Evolutionary conservation across 2,888 invertebrate species (phyloP), one percentile per base, ranked within the genome.

Genomic region (Iphiclides podalirius): DNA sequence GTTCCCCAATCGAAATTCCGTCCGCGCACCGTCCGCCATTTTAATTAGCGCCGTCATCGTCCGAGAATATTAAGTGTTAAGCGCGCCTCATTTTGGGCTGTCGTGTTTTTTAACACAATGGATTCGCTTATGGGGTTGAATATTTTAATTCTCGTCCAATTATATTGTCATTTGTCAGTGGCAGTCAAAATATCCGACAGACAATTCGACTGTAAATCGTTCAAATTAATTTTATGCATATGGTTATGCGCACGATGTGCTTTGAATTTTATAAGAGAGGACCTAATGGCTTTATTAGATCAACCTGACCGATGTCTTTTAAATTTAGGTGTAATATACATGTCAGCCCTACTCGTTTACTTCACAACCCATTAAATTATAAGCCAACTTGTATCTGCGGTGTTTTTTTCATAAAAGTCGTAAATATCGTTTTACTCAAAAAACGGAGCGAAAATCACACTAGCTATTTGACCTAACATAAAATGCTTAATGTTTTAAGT

Each of bases 1-100:
- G 35, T 28, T 26, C 7, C 4, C 33, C 38, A 42, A 42, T 52
- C 42, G 42, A 47, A 37, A 52, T 52, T 52, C 47, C n/a, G 16
- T 4, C 17, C 14, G 12, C 14, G 23, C 14, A 38, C 28, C 17
- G 23, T 43, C 37, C 20, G 28, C 42, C 37, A 48, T 48, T 43
- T 42, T 47, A 52, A 52, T 52, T 52, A 47, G 31, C 20, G 33
- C 39, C n/a, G 23, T 28, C 28, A 47, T 13, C 16, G 33, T 33
- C 38, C 4, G 9, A 35, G 51, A 42, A 47, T 52, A 23, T 39
- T 35, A 26, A 40, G 2, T 14, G 14, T 12, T n/a, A n/a, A 20
- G 14, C 16, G 31, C 35, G 26, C 16, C 7, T 41, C 17, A 36
- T 41, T 35, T 41, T 17, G 35, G 20, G 9, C 34, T 20, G n/a